Conservation (phyloP, 2,888 invertebrate genomes). For the Pandemis heparana region DNA sequence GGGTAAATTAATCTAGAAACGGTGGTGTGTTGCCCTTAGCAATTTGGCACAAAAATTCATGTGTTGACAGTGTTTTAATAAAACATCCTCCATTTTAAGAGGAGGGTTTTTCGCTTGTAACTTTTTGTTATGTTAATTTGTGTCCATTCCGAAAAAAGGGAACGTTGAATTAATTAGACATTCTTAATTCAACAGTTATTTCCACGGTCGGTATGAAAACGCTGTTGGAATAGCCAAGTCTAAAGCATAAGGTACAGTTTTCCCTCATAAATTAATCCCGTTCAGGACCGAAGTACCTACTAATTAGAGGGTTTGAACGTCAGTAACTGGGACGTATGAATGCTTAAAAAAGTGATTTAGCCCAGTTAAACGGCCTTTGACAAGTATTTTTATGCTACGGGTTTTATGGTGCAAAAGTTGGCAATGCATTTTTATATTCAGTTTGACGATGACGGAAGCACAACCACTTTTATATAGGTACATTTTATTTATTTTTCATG, state of each 20-base stretch:
- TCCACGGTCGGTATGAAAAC: constrained; percentile 15
- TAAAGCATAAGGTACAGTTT: constrained; percentile 20
- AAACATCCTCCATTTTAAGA: constrained; percentile 6
- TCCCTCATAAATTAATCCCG: constrained; percentile 37
- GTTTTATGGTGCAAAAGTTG: not conserved
- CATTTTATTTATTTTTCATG: too few species aligned
- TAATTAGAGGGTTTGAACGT: constrained; percentile 36
- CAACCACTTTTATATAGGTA: too few species aligned
- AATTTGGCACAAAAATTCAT: constrained; percentile 14
- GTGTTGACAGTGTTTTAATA: constrained; percentile 12
- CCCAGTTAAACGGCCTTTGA: not conserved
- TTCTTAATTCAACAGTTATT: constrained; percentile 29
- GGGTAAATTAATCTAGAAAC: constrained; percentile 10
- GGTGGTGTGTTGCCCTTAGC: constrained; percentile 1
- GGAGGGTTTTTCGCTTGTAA: not conserved
- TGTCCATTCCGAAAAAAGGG: constrained; percentile 23
- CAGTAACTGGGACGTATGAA: constrained; percentile 11
- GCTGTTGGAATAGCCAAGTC: constrained; percentile 21
- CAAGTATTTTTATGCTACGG: not conserved
- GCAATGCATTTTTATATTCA: not conserved
- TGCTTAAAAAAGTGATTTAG: constrained; percentile 15
- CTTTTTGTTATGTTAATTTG: constrained; percentile 31
- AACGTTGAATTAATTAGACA: constrained; percentile 18
- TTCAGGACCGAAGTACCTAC: constrained; percentile 28
- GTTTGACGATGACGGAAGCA: not conserved